phyloP scores from a whole-genome alignment of 2,797 vertebrate species.

The Numenius phaeopus region DNA sequence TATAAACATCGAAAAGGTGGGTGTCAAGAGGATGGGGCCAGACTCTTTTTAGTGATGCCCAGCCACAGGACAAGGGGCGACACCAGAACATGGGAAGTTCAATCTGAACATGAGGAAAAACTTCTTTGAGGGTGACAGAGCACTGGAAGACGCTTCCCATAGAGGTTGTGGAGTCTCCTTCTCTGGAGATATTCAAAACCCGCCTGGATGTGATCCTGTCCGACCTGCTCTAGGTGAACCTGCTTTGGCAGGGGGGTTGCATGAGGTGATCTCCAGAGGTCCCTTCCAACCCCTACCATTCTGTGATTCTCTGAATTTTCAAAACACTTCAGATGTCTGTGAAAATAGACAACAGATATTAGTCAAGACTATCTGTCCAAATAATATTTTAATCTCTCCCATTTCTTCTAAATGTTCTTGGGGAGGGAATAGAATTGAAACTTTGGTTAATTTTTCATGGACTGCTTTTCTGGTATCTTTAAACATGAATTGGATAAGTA shows the following conservation, averaged over 20 bases:
- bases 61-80: background rate
- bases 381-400: background rate
- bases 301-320: background rate
- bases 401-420: background rate
- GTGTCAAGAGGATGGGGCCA: background rate
- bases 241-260: background rate
- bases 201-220: background rate
- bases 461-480: background rate
- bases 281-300: background rate
- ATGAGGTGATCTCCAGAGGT: background rate
- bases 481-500: background rate
- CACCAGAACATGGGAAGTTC: background rate
- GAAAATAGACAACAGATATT: background rate
- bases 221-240: background rate
- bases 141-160: background rate
- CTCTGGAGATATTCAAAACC: background rate
- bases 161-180: background rate
- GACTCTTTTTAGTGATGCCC: background rate
- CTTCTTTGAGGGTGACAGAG: background rate
- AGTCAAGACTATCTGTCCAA: background rate
- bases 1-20: background rate
- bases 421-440: background rate
- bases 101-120: background rate
- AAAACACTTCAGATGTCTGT: background rate
- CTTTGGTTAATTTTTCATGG: background rate